Evolutionary conservation across 1,140 invertebrate genomes (phyloP), one percentile per base, ranked within the genome.

Genomic region (Arctopsyche grandis): DNA sequence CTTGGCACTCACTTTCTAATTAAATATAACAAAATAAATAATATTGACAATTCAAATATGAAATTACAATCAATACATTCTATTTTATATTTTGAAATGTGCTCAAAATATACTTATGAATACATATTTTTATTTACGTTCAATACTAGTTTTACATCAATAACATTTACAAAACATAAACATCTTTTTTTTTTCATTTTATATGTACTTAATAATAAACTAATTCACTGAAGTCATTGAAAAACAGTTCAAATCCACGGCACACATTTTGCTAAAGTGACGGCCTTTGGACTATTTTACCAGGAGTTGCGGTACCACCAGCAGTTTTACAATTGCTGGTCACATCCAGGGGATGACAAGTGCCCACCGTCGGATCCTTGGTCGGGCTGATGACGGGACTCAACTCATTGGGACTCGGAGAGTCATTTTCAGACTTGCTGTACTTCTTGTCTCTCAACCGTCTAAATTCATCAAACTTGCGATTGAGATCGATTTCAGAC

Each of bases 401-500:
- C 3, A 43, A 10, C 24, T 71, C 80, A 46, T 9, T 79, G 78
- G 79, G 75, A 52, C 78, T 83, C 63, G 79, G 79, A 26, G 84
- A 83, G 69, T 83, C 84, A 29, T 82, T 77, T 58, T 81, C 81
- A n/a, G 77, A 76, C 19, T 79, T 77, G 78, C 75, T 70, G 73
- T 79, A 77, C 9, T 69, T 43, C 46, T 83, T 83, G 24, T 79
- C 80, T 24, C 76, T 70, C 43, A 70, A 75, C 24, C 66, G 58
- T 44, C 76, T 84, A 82, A 86, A 87, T 78, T 85, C 85, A 83
- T 86, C 86, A 75, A 87, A 87, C 83, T 85, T 88, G 80, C 82
- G 86, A 84, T 87, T 89, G 76, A 84, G 83, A 81, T 85, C 87
- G 83, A 48, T 83, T 66, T 82, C 81, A 14, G 81, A 80, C 22